phyloP scores from a whole-genome alignment of 1,140 invertebrate species.

The Drosophila tristis region DNA sequence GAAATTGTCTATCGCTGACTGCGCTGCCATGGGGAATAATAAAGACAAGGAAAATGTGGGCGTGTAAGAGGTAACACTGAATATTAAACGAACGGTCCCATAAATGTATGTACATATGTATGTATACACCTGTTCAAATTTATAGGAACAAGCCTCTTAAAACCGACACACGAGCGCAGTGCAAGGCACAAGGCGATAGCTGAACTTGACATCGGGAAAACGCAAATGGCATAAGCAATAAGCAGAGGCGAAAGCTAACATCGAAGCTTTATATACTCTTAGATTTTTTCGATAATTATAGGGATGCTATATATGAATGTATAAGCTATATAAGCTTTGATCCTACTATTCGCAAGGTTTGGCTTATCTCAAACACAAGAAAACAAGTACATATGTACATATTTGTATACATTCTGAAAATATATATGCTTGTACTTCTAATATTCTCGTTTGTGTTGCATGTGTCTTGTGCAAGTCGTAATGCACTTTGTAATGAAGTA shows the following conservation, averaged over 20 bases:
- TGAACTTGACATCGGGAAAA: slow-evolving; percentile 61
- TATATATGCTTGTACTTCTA: too few relatives aligned
- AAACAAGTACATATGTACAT: not conserved
- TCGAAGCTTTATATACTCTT: too few relatives aligned
- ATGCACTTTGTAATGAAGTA: not conserved
- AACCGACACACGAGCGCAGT: slow-evolving; percentile 1
- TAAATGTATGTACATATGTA: not conserved
- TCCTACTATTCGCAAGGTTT: too few relatives aligned
- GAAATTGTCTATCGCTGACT: slow-evolving; percentile 35
- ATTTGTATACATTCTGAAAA: too few relatives aligned
- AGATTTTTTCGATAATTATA: too few relatives aligned
- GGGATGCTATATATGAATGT: too few relatives aligned
- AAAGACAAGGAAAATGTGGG: slow-evolving; percentile 37
- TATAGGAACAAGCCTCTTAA: slow-evolving; percentile 43
- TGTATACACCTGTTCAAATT: slow-evolving; percentile 19
- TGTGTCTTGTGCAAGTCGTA: not conserved
- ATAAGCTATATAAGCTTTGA: too few relatives aligned
- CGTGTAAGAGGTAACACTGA: slow-evolving; percentile 38
- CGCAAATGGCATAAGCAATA: not conserved
- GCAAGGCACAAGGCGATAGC: slow-evolving; percentile 34
- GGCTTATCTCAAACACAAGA: not conserved
- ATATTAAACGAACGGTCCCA: slow-evolving; percentile 22
- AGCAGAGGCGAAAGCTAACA: not conserved
- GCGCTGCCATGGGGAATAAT: slow-evolving; percentile 13
- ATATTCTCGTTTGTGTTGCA: too few relatives aligned